Conservation (phyloP, 2,113 vertebrate genomes). For the Colius striatus region DNA sequence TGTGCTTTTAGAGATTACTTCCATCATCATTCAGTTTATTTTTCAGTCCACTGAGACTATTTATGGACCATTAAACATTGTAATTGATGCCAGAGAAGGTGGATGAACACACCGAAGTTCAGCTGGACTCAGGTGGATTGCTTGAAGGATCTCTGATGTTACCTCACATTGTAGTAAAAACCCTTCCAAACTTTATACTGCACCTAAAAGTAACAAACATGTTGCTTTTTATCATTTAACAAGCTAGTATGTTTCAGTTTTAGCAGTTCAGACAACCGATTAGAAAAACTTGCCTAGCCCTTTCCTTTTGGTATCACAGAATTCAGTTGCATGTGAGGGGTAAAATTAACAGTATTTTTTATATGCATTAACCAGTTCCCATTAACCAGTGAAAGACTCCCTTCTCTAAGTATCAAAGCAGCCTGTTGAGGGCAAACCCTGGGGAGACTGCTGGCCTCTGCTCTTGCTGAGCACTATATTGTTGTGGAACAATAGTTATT, state of each 20-base stretch:
- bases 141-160: background rate
- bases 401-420: background rate
- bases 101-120: background rate
- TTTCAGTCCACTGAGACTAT: background rate
- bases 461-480: conserved; percentile 24
- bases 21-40: background rate
- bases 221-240: background rate
- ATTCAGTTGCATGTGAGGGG: background rate
- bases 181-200: background rate
- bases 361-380: background rate
- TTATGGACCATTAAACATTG: background rate
- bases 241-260: background rate
- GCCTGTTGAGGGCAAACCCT: background rate
- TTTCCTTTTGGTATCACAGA: background rate
- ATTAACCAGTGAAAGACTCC: background rate
- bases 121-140: background rate
- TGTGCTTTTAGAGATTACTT: background rate
- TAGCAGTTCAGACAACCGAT: background rate
- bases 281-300: background rate
- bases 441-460: background rate
- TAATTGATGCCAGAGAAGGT: background rate
- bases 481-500: conserved; percentile 58
- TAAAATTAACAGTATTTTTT: background rate
- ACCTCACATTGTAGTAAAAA: background rate
- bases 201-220: background rate